A percentile compares a stretch with the other conserved stretches of the same genome.
Conservation (phyloP, 1,140 invertebrate genomes). For the Drosophila insularis region DNA sequence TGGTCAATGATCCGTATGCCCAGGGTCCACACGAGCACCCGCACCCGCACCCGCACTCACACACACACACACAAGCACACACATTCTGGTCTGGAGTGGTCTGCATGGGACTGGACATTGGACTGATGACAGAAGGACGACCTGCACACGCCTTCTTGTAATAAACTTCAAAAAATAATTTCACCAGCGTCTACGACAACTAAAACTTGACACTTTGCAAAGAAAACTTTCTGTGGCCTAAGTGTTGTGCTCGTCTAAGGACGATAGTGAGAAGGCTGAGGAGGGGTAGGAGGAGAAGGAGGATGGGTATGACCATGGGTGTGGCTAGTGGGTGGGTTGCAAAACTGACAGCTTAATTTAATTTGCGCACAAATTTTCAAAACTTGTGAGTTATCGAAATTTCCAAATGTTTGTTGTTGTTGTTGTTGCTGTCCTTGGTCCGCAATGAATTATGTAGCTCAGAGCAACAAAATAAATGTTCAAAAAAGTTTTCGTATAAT, state of each 20-base stretch:
- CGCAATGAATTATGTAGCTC: slow-evolving; percentile 75
- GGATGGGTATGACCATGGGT: slow-evolving; percentile 11
- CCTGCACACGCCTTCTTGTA: slow-evolving; percentile 48
- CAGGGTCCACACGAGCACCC: slow-evolving; percentile 18
- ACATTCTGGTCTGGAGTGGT: slow-evolving; percentile 14
- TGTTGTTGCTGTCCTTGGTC: slow-evolving; percentile 17
- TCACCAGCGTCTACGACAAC: slow-evolving; percentile 70
- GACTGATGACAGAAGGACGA: slow-evolving; percentile 20
- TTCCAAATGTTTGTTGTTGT: slow-evolving; percentile 37
- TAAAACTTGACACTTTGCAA: slow-evolving; percentile 78
- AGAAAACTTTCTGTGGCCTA: slow-evolving; percentile 72
- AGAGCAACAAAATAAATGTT: slow-evolving; percentile 32
- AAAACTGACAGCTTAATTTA: slow-evolving; percentile 69
- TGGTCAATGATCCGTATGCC: slow-evolving; percentile 51
- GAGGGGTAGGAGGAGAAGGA: neutral
- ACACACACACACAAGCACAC: slow-evolving; percentile 21
- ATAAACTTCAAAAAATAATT: slow-evolving; percentile 80
- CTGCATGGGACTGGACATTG: neutral
- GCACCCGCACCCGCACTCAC: slow-evolving; percentile 17
- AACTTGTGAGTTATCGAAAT: slow-evolving; percentile 71
- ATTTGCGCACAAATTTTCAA: slow-evolving; percentile 68
- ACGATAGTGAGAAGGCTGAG: neutral
- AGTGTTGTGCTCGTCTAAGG: slow-evolving; percentile 46
- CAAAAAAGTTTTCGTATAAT: slow-evolving; percentile 60
- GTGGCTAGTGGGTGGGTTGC: slow-evolving; percentile 21